Evolutionary conservation across 2,888 invertebrate species (phyloP), one percentile per base, ranked within the genome.

Genomic region (Drosophila yooni): DNA sequence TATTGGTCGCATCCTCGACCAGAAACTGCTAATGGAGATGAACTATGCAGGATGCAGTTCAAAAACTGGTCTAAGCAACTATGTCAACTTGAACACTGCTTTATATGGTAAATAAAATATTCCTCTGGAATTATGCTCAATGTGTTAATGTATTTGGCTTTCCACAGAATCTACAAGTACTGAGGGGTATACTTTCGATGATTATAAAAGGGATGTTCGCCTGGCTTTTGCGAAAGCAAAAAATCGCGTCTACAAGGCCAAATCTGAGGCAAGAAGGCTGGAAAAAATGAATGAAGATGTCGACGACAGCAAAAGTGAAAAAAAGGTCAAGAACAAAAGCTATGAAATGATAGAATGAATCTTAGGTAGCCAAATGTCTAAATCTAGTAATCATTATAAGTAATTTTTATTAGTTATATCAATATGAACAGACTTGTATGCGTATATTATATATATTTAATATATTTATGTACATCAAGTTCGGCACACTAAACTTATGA

Each of bases 201-300:
- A 79, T 27, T 76, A 79, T 58, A 69, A 53, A 15, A 76, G 62
- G 21, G 63, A 63, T 43, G 68, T 76, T 29, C 78, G 78, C n/a
- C 11, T 66, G 43, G 78, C 79, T 2, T 79, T 79, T n/a, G 27
- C 36, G 10, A 79, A 63, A 34, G 62, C 76, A 2, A 79, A 79
- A 54, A 79, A 79, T 58, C 79, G 79, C 2, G 62, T 72, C 8
- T 79, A 79, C 31, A 79, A 79, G 27, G 68, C 79, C 2, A 61
- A 33, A 29, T 70, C 67, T 2, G 61, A 64, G 15, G 63, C 63
- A n/a, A 54, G 71, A 58, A 50, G 61, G 21, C 29, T 50, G 6
- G 63, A 76, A 60, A 57, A 63, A 36, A 48, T 64, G 15, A 59
- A 60, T 21, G 50, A 46, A 36, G 61, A 59, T 2, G 11, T 27